Evolutionary conservation across 2,113 vertebrate species (phyloP).

Genomic region (Sebastes schlegelii): DNA sequence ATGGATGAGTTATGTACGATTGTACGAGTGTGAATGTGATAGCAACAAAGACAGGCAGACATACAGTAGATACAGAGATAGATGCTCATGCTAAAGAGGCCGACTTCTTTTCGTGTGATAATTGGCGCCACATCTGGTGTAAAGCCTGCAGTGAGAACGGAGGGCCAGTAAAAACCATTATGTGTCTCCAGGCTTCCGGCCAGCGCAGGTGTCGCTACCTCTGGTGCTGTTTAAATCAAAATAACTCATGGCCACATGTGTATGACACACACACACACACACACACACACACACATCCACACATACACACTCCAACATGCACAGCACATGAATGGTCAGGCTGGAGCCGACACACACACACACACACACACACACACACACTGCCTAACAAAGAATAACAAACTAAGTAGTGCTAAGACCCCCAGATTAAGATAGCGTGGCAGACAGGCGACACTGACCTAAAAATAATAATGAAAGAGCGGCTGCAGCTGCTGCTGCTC

Average conservation of each 20-base stretch:
- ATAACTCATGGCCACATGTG: constrained; percentile 57
- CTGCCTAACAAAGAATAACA: constrained; percentile 12
- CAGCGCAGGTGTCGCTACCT: constrained; percentile 71
- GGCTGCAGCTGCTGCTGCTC: constrained; percentile 58
- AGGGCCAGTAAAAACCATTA: constrained; percentile 48
- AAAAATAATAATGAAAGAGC: constrained; percentile 47
- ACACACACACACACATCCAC: not conserved
- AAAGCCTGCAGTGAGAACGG: constrained; percentile 44
- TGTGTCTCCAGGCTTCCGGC: constrained; percentile 50
- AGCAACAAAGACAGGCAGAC: constrained; percentile 5
- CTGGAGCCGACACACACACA: constrained; percentile 5
- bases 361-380: constrained; percentile 11
- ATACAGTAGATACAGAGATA: not conserved
- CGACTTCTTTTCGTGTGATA: constrained; percentile 34
- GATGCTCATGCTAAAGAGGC: constrained; percentile 14
- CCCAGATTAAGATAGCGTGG: constrained; percentile 59
- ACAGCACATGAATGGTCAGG: not conserved
- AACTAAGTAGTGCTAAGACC: constrained; percentile 54
- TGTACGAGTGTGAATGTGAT: too few species aligned
- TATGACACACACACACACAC: constrained; percentile 21
- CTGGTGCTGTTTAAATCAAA: constrained; percentile 61
- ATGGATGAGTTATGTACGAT: too few species aligned
- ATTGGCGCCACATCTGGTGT: constrained; percentile 60
- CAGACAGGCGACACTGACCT: constrained; percentile 62
- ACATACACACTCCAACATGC: not conserved